Base-by-base conservation (phyloP, 1,140 invertebrate genomes). In the Drosophila albomicans region DNA sequence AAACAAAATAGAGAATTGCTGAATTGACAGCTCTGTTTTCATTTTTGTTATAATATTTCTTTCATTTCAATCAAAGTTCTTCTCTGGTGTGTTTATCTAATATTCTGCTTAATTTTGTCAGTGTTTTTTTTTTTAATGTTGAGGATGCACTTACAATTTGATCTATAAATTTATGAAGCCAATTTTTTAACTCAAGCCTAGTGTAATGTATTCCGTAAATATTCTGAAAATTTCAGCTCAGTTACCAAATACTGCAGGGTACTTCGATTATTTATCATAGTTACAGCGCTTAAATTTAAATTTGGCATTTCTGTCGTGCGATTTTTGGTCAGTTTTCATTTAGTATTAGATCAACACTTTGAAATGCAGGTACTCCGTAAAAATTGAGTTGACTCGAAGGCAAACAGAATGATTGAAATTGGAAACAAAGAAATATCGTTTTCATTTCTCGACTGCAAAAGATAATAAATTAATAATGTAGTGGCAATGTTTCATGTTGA, bases 401-500 rank as follows among this genome's bases (percentile, higher is more conserved):
- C 3, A 25, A 25, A 25, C 20, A 25, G 20, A 25, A 25, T 25
- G 20, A 25, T 25, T 25, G 5, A 13, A 54, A 2, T 13, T 5
- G 4, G 13, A n/a, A 43, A 43, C 11, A 43, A 43, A 5, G 11
- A 13, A 4, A 43, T 13, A 7, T 43, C 1, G 11, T 41, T 41
- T 41, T 41, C 8, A 1, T 13, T 52, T 30, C 2, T 28, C 3
- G 11, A 38, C 30, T 32, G 5, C 32, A 13, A 52, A 13, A 30
- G 28, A 54, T 15, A 35, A 28, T 54, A 32, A 54, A 54, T 54
- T 54, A 54, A 54, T 54, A 32, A 54, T 30, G 11, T 46, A 11
- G 13, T 46, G 13, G 10, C 25, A 5, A 3, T 5, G 25, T 28
- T 25, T n/a, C 49, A 30, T 54, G 51, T 54, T 8, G 30, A 54